phyloP scores from a whole-genome alignment of 1,140 invertebrate species.

The Anastrepha obliqua region DNA sequence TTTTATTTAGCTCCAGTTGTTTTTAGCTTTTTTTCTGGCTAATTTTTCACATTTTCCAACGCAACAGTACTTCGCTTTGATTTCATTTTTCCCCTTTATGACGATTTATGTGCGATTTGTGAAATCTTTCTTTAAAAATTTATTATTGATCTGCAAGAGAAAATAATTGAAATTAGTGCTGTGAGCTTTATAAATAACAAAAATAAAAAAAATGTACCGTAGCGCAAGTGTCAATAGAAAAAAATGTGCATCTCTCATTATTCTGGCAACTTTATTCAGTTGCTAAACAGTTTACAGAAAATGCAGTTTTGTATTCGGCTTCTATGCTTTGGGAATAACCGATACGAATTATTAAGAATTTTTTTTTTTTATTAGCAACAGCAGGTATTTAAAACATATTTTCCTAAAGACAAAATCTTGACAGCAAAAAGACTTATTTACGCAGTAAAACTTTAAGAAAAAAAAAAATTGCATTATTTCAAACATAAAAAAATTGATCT shows the following conservation, averaged over 20 bases:
- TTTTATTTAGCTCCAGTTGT: not conserved
- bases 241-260: not conserved
- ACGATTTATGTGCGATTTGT: not conserved
- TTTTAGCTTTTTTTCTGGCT: not conserved
- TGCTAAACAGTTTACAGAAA: too few species aligned
- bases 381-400: too few species aligned
- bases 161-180: not conserved
- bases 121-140: not conserved
- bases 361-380: too few species aligned
- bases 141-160: constrained; percentile 22
- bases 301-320: too few species aligned
- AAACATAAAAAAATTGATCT: too few species aligned
- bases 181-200: not conserved
- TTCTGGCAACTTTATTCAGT: too few species aligned
- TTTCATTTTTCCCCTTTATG: not conserved
- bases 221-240: not conserved
- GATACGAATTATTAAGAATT: too few species aligned
- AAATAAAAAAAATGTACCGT: not conserved
- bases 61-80: not conserved
- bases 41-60: not conserved
- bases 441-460: too few species aligned
- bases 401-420: too few species aligned
- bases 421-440: too few species aligned
- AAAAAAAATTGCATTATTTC: too few species aligned
- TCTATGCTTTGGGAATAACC: too few species aligned